These are phyloP conservation scores for Carettochelys insculpta DNA, from an alignment of 2,113 vertebrate species.

Conservation along the genomic window DNA sequence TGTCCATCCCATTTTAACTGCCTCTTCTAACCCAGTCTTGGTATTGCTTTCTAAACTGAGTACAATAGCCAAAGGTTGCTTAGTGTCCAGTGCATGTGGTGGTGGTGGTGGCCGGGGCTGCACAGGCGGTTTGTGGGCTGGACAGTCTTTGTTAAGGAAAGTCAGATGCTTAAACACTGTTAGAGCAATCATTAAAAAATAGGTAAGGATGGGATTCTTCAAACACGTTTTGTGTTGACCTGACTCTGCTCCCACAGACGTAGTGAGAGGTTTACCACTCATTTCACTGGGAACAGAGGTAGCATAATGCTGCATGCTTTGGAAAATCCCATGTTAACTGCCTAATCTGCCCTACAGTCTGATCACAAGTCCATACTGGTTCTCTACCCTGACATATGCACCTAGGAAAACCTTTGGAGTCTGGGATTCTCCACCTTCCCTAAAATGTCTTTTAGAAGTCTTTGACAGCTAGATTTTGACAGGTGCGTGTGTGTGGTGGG, in stretches of 20 bases:
- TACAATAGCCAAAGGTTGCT: neutral
- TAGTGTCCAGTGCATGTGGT: rapidly evolving
- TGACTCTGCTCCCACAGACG: neutral
- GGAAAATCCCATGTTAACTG: neutral
- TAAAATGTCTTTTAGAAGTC: neutral
- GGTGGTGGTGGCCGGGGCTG: too few species aligned
- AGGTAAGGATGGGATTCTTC: neutral
- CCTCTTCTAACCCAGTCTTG: neutral
- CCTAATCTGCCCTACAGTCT: too few species aligned
- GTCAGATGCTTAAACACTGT: neutral
- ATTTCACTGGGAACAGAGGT: neutral
- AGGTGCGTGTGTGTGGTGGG: neutral
- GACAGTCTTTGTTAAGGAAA: neutral
- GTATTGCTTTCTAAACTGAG: neutral
- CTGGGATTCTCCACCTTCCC: neutral
- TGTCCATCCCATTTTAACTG: neutral
- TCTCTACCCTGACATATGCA: neutral
- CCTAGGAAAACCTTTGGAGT: neutral
- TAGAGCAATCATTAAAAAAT: neutral
- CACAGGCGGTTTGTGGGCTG: too few species aligned
- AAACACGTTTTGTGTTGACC: neutral
- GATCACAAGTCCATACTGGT: neutral
- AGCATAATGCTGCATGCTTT: neutral
- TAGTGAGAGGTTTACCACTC: neutral
- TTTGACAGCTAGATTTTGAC: neutral